phyloP scores from a whole-genome alignment of 2,797 vertebrate species.

The Mus caroli region DNA sequence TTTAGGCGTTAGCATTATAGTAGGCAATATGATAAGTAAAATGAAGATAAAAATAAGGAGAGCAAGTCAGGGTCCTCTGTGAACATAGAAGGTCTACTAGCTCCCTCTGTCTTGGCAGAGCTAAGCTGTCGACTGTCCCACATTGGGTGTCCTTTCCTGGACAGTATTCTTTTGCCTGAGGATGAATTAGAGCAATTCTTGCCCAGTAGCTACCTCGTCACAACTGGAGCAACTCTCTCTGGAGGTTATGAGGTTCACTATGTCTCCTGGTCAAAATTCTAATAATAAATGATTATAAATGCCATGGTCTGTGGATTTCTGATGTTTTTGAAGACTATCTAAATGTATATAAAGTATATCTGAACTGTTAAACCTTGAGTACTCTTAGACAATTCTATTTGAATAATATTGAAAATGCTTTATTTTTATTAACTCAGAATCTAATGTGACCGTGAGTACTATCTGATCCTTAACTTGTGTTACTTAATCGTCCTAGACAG shows the following conservation, averaged over 20 bases:
- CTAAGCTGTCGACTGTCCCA: neutral
- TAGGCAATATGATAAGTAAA: neutral
- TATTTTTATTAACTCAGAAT: neutral
- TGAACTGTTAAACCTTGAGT: neutral
- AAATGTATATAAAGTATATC: neutral
- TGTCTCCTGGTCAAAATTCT: neutral
- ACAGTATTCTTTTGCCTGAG: neutral
- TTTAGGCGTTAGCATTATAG: neutral
- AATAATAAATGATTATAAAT: neutral
- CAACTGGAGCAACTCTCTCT: neutral
- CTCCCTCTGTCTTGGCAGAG: neutral
- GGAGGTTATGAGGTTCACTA: neutral
- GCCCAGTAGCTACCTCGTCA: too few relatives aligned
- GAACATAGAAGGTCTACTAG: neutral
- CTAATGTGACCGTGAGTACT: neutral
- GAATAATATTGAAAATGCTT: neutral
- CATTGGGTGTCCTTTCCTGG: neutral
- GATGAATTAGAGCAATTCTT: neutral
- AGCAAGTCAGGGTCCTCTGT: neutral
- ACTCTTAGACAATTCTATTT: neutral
- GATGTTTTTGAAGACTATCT: neutral
- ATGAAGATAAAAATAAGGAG: slow-evolving; percentile 35
- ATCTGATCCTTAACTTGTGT: neutral
- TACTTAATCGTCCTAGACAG: neutral
- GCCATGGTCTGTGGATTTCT: neutral